Conservation (phyloP, 2,113 vertebrate species). For the Narcine bancroftii region DNA sequence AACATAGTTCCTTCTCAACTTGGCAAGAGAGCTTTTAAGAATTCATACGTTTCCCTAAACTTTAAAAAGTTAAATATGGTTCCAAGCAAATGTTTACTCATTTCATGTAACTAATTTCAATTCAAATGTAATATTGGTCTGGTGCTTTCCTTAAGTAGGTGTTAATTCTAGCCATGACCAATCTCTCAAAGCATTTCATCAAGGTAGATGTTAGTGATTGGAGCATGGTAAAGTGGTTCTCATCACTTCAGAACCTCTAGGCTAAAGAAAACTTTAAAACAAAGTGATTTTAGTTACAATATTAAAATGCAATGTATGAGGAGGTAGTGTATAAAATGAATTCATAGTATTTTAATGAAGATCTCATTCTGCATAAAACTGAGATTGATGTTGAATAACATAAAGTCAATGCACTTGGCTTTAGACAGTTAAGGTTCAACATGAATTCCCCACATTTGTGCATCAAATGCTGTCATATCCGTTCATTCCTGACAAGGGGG, state of each 20-base stretch:
- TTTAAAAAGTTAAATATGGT: neutral
- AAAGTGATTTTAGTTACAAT: neutral
- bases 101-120: neutral
- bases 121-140: too few species aligned
- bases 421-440: neutral
- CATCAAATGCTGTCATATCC: neutral
- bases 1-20: neutral
- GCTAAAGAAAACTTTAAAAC: neutral
- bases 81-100: neutral
- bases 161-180: too few species aligned
- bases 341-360: neutral
- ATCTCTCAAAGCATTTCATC: too few species aligned
- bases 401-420: neutral
- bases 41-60: neutral
- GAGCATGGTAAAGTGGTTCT: too few species aligned
- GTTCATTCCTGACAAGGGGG: neutral
- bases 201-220: too few species aligned
- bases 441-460: neutral
- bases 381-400: neutral
- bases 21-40: neutral
- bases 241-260: neutral
- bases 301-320: neutral
- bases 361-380: too few species aligned
- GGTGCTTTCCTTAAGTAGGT: too few species aligned
- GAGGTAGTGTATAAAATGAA: neutral